Evolutionary conservation across 2,113 vertebrate genomes (phyloP), one percentile per base, ranked within the genome.

Genomic region (Chaetodon trifascialis): DNA sequence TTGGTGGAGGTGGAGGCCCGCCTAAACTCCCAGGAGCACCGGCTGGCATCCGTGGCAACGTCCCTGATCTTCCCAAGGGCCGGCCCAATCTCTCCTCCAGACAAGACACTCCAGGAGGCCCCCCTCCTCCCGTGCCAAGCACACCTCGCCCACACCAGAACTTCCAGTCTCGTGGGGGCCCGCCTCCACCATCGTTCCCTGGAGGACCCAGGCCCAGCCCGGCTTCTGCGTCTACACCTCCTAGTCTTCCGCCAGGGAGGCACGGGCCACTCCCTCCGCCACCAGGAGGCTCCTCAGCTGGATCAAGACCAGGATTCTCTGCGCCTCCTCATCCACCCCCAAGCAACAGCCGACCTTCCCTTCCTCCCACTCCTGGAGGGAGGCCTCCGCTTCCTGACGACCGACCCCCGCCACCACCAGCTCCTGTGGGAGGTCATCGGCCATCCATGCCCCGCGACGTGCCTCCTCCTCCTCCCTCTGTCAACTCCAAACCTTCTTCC

Each of bases 91-190:
- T 95, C 19, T 75, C 94, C 23, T 89, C 95, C 1, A 96, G 95
- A 80, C 94, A 95, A 3, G 97, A 97, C 34, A 92, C 84, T 63
- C 77, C 91, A 0, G 93, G 89, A 46, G 90, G 90, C 0, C 93
- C 93, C 0, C 96, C 77, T 88, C 97, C 97, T 4, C 96, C 97
- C 0, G 92, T 98, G 7, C 97, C 97, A 49, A 99, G 89, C 73
- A 97, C 97, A 0, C 97, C 97, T 0, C 93, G 97, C 14, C 97
- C 97, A 10, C 23, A 83, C 44, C 93, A 94, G 30, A 91, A 92
- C 58, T 88, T 76, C 68, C 88, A 89, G 47, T 81, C 88, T 40
- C 95, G 97, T 42, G 94, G 88, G 47, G 94, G 96, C 7, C 96
- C 93, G 2, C 91, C 92, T 2, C 92, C 95, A 0, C 92, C 96